phyloP scores from a whole-genome alignment of 2,888 invertebrate species.

The Orthosia incerta region DNA sequence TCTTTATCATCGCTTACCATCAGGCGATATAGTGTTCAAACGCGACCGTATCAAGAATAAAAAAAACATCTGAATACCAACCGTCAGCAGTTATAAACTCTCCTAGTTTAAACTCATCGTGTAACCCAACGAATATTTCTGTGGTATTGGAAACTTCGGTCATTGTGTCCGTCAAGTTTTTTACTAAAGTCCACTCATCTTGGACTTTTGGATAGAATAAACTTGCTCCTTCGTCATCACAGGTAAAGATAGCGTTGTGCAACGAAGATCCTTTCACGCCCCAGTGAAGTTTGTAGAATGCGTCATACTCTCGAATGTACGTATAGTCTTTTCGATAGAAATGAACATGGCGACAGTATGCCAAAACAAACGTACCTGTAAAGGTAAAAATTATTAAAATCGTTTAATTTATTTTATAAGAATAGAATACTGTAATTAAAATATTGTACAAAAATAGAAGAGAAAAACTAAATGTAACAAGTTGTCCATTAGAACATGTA shows the following conservation, averaged over 20 bases:
- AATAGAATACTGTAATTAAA: too few species aligned
- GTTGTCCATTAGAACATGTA: too few species aligned
- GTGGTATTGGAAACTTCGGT: slow-evolving; percentile 59
- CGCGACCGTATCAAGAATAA: too few species aligned
- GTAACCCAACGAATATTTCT: slow-evolving; percentile 72
- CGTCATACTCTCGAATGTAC: slow-evolving; percentile 70
- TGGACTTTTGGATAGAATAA: slow-evolving; percentile 71
- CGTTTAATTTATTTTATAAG: background rate
- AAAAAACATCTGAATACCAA: slow-evolving; percentile 49
- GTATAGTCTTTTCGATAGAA: slow-evolving; percentile 76
- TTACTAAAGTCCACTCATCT: slow-evolving; percentile 71
- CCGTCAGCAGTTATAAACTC: slow-evolving; percentile 76
- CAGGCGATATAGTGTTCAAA: too few species aligned
- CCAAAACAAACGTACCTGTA: slow-evolving; percentile 55
- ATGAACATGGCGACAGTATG: slow-evolving; percentile 54
- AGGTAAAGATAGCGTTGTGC: slow-evolving; percentile 68
- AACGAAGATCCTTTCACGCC: slow-evolving; percentile 60
- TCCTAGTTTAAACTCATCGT: slow-evolving; percentile 71
- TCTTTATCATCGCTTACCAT: too few species aligned
- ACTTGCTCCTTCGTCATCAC: slow-evolving; percentile 72
- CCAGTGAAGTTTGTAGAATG: slow-evolving; percentile 76
- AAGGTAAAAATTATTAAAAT: background rate
- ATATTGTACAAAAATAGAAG: too few species aligned
- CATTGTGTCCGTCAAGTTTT: slow-evolving; percentile 59
- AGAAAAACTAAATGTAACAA: too few species aligned